Base-by-base conservation (phyloP, 2,797 vertebrate species). In the Enteromius treurensis region DNA sequence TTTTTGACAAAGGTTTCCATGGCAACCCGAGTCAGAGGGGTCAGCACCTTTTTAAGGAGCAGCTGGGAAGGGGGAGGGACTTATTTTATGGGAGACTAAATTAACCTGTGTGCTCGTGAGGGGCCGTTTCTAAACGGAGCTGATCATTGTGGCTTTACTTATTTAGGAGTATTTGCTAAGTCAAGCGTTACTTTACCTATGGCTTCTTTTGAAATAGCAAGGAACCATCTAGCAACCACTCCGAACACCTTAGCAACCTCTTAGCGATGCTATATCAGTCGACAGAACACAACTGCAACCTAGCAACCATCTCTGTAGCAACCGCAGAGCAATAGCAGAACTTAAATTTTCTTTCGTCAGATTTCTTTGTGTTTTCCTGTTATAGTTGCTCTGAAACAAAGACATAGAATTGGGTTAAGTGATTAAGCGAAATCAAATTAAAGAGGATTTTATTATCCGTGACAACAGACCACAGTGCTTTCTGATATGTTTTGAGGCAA, bases 1-100 rank as follows among this genome's bases (percentile, higher is more conserved):
- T 62, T 62, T 78, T 76, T 80, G 67, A 86, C 81, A 80, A 60
- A 78, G 71, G 89, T 90, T 88, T 87, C 89, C 79, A 88, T 84
- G 84, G 84, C 23, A 83, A 90, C 88, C 45, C n/a, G 81, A 88
- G 84, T 88, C 88, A 80, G 68, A 80, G 81, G 60, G 87, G 90
- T 89, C 89, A 87, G 51, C 86, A 84, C 85, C 81, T 88, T 84
- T 89, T 90, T 71, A 89, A 76, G 70, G 68, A 87, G 86, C 87
- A 88, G 86, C 84, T 88, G 89, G 67, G 80, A 74, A 83, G 70
- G 82, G 79, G 79, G 80, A 80, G 68, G 80, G 62, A 29, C 17
- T 77, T 77, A 55, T 83, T 79, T 80, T 80, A 71, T 76, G 62
- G 40, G 80, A 40, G 58, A 53, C 34, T 70, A 73, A 77, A 77